Conservation (phyloP, 2,113 vertebrate species). For the Gallinago media region DNA sequence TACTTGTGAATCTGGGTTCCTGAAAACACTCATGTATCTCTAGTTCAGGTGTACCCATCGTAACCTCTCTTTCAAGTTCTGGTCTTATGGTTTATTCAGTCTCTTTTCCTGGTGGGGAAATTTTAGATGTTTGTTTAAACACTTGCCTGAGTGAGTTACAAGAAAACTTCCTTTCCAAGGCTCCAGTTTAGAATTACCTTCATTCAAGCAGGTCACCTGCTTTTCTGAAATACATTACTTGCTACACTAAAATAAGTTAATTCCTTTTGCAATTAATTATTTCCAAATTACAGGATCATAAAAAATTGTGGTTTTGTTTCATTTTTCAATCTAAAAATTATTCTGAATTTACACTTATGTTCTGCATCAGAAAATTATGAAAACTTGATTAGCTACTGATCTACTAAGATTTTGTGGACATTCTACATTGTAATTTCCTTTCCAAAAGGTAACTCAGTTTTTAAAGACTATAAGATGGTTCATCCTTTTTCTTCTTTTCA, state of each 20-base stretch:
- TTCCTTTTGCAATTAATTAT: background rate
- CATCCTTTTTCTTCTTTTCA: background rate
- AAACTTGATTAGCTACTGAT: background rate
- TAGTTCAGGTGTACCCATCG: background rate
- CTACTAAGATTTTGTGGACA: background rate
- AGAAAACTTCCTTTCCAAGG: background rate
- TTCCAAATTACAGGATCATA: background rate
- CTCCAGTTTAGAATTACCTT: background rate
- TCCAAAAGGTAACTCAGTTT: background rate
- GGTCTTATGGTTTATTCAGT: background rate
- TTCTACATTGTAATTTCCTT: background rate
- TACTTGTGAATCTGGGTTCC: background rate
- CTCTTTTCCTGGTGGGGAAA: background rate
- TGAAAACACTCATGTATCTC: background rate
- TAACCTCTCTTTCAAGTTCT: background rate
- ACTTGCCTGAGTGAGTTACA: background rate
- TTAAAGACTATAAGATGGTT: background rate
- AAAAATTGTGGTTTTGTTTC: background rate
- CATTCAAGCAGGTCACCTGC: background rate
- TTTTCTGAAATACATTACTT: background rate
- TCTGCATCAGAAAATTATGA: background rate
- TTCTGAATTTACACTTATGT: background rate
- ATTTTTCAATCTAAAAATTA: background rate
- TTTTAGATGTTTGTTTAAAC: background rate
- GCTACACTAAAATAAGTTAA: background rate